Evolutionary conservation across 2,888 invertebrate genomes (phyloP), one percentile per base, ranked within the genome.

Genomic region (Hydroisotoma schaefferi): DNA sequence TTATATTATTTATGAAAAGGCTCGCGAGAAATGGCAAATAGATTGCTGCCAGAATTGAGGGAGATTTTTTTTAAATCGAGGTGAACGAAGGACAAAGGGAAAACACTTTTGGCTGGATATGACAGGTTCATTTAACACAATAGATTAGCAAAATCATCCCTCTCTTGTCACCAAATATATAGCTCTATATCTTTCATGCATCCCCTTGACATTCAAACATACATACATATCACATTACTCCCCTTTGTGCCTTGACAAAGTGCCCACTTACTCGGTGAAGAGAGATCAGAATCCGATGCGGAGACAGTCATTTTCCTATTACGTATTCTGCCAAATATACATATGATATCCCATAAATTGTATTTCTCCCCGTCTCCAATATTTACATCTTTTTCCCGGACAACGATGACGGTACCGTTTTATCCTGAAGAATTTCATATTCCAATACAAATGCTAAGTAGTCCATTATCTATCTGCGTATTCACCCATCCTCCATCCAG

Each of bases 141-240:
- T 40, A 40, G 40, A 40, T 40, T 40, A 40, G 40, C 40, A 40
- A 40, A 15, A 15, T 40, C 40, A 40, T 40, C 40, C 40, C 40
- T 5, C 20, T 15, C 40, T 5, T 40, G 40, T 40, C 40, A 20
- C 40, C 40, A 40, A 40, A 40, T 40, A 15, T 20, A 40, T 15
- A 40, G 40, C 5, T 40, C n/a, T 40, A 40, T 33, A 33, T 33
- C 40, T 40, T 20, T 20, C 40, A 40, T 40, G 8, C n/a, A 40
- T 40, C 40, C 40, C 40, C 40, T 5, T 40, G 40, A 40, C 40
- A 40, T 40, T 20, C 8, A 40, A 20, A 40, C 40, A 40, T 40
- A 40, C 40, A 40, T 40, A 40, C 40, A 40, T 40, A 40, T 40
- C 40, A 40, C 40, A 40, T 40, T 40, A 40, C 20, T 40, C 40